phyloP scores from a whole-genome alignment of 1,140 invertebrate species.

The Yoshiicerus persimilis region DNA sequence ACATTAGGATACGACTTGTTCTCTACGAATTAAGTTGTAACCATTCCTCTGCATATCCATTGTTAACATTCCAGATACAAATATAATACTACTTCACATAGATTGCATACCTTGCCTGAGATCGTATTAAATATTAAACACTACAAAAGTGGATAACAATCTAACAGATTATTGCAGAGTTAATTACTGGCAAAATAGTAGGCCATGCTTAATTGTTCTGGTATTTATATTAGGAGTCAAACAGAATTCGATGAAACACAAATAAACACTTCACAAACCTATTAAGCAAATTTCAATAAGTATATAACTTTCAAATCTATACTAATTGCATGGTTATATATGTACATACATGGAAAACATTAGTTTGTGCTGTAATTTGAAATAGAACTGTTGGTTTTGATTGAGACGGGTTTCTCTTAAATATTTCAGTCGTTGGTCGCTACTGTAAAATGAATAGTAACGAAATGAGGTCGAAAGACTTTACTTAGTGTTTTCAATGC shows the following conservation, averaged over 20 bases:
- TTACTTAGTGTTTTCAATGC: too few species aligned
- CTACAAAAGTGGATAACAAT: background rate
- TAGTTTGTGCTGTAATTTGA: too few species aligned
- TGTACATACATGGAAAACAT: too few species aligned
- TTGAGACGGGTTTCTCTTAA: too few species aligned
- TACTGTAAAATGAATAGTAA: too few species aligned
- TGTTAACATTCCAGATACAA: background rate
- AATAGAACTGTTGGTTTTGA: too few species aligned
- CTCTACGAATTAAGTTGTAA: background rate
- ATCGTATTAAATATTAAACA: background rate
- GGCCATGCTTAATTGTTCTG: background rate
- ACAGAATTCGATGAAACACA: background rate
- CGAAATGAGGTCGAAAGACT: too few species aligned
- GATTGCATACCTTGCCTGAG: background rate
- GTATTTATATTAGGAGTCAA: background rate
- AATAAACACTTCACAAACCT: background rate
- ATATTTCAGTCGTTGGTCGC: too few species aligned
- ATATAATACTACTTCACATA: background rate
- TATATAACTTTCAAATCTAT: too few species aligned
- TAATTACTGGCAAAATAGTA: too few species aligned
- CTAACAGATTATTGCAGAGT: background rate
- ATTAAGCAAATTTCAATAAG: too few species aligned
- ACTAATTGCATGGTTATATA: too few species aligned
- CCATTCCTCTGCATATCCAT: slow-evolving; percentile 2
- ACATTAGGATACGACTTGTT: background rate